Base-by-base conservation (phyloP, 2,797 vertebrate species). In the Catharus ustulatus region DNA sequence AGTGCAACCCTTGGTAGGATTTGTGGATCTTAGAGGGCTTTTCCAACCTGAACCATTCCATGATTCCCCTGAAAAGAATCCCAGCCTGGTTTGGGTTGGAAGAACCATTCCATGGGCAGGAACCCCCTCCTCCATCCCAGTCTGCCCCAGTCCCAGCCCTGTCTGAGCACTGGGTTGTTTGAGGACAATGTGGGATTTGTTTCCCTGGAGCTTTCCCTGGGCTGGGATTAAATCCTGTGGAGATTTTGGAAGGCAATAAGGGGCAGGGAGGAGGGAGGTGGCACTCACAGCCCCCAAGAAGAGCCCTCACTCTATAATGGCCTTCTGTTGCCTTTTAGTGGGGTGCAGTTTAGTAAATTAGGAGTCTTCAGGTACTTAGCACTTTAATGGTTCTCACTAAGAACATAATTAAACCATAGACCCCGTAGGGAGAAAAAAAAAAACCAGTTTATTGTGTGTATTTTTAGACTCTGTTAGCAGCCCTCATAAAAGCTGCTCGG, bases 301-400 rank as follows among this genome's bases (percentile, higher is more conserved):
- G 90, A 96, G 90, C 78, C 2, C 78, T 90, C 67, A 14, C 93
- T 80, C 77, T 8, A 95, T 96, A 96, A 95, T 95, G 64, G 92
- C 93, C 90, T 95, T 97, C 93, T 97, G 94, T 97, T 96, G 96
- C 64, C 22, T 90, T 94, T 95, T 94, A 94, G 90, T 76, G 83
- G 90, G 46, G 3, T 87, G 89, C 80, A 94, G 84, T 84, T 95
- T 63, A 96, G 93, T 97, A 97, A 97, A 95, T 96, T 92, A 96
- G 94, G 92, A 95, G 93, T 94, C 93, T 92, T 97, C 94, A 92
- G 96, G 84, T 95, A 95, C 93, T 97, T 96, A 96, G 92, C 90
- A 34, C 94, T 97, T 95, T 96, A 97, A 94, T 97, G 90, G 94
- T 91, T 97, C 95, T 96, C 95, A 97, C 96, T 96, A 94, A 97